Evolutionary conservation across 2,113 vertebrate genomes (phyloP).

Genomic region (Chinchilla lanigera): DNA sequence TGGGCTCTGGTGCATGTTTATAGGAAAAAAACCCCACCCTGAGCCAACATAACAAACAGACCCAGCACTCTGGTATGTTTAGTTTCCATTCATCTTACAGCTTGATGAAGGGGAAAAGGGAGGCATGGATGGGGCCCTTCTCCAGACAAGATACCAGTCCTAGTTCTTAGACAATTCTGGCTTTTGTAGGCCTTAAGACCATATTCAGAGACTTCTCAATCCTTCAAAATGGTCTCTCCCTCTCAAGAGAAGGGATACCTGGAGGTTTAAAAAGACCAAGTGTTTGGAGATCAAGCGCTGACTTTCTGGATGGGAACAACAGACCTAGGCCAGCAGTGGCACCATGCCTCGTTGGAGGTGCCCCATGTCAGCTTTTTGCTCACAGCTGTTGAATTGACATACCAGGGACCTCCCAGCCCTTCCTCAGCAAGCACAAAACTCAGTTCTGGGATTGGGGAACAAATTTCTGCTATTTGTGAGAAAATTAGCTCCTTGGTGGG

Average conservation of each 20-base stretch:
- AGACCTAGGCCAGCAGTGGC: constrained; percentile 1
- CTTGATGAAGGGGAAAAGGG: constrained; percentile 56
- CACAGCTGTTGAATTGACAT: constrained; percentile 48
- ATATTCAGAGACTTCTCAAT: constrained; percentile 78
- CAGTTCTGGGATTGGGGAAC: constrained; percentile 39
- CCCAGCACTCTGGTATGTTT: constrained; percentile 65
- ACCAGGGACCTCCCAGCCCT: not conserved
- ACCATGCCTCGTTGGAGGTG: constrained; percentile 59
- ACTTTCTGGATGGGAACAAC: constrained; percentile 38
- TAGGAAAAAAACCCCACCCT: constrained; percentile 68
- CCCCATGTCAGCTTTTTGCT: constrained; percentile 51
- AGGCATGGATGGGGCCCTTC: constrained; percentile 69
- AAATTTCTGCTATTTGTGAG: constrained; percentile 14
- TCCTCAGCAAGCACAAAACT: constrained; percentile 55
- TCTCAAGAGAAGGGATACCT: constrained; percentile 67
- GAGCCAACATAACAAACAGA: constrained; percentile 68
- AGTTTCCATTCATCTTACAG: constrained; percentile 76
- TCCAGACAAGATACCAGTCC: constrained; percentile 81
- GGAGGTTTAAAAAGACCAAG: constrained; percentile 65
- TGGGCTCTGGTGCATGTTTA: constrained; percentile 69
- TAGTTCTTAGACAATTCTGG: constrained; percentile 78
- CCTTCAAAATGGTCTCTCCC: constrained; percentile 36
- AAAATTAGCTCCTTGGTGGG: constrained; percentile 33
- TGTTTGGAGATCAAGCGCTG: constrained; percentile 17
- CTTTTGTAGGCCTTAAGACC: constrained; percentile 82